Conservation (phyloP, 2,113 vertebrate genomes). For the Miniopterus natalensis region DNA sequence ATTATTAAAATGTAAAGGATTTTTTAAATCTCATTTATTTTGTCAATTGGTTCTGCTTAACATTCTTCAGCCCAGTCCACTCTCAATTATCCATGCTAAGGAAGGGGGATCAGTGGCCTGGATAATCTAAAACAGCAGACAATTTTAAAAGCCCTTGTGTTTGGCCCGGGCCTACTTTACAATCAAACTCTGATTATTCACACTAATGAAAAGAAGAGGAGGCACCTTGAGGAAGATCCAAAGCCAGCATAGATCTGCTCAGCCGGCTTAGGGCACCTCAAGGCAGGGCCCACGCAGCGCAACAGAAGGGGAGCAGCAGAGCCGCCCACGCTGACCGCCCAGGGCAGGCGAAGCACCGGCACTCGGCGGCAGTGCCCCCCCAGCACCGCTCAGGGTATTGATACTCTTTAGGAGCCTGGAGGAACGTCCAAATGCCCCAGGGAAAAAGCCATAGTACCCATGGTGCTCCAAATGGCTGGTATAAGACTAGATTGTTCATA, state of each 20-base stretch:
- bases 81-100: conserved; percentile 76
- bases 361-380: background rate
- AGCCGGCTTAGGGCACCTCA: background rate
- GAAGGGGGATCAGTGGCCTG: conserved; percentile 77
- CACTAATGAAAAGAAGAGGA: conserved; percentile 71
- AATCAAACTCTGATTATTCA: conserved; percentile 82
- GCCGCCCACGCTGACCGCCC: background rate
- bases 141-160: conserved; percentile 79
- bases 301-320: background rate
- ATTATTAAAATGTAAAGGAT: conserved; percentile 75
- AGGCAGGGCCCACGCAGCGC: background rate
- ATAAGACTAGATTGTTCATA: background rate
- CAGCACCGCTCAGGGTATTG: background rate
- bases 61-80: conserved; percentile 72
- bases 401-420: background rate
- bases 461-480: background rate
- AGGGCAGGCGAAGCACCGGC: background rate
- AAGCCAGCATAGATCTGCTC: conserved; percentile 11
- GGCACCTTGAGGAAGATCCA: conserved; percentile 73
- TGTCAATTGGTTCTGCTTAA: conserved; percentile 78
- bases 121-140: conserved; percentile 81
- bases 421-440: background rate
- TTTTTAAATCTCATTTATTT: conserved; percentile 81
- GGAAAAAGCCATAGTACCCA: background rate
- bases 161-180: conserved; percentile 72